Base-by-base conservation (phyloP, 2,797 vertebrate species). In the Falco columbarius region DNA sequence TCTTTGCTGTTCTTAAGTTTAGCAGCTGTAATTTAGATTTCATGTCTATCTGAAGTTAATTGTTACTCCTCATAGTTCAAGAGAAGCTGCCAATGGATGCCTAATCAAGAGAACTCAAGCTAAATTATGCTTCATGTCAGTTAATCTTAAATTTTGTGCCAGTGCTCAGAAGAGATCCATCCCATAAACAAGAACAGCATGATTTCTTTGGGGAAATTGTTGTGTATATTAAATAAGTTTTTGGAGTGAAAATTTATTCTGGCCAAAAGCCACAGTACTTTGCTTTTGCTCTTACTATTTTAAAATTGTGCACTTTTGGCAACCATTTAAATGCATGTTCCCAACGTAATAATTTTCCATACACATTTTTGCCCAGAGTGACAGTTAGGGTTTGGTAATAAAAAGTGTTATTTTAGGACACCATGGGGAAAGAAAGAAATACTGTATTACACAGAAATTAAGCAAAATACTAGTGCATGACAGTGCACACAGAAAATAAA, bases 1-100 rank as follows among this genome's bases (percentile, higher is more conserved):
- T 94, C 65, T 87, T 81, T 68, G 49, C 83, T 91, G 21, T 87
- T 91, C 81, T 74, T 62, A 73, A 49, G 30, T 85, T 93, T 91
- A 92, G 93, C 74, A 93, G 52, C 91, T 91, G 67, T 95, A 86
- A 97, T 94, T 95, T 96, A 92, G 81, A 84, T 91, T 94, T 96
- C 77, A 75, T 89, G 93, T 95, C 84, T 44, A 68, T 87, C 86
- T 96, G 71, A 84, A 95, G 84, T 68, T 93, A 92, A 95, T 95
- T 96, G 63, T 92, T 92, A 95, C 59, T 93, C 92, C 58, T 92
- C 34, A 61, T 58, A 72, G 86, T 70, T 93, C 73, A 89, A 66
- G 72, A 92, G 82, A 59, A 91, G 91, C 67, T 94, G 88, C 80
- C 94, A 93, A 27, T 81, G 29, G 65, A 17, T 91, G 58, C 68